phyloP scores from a whole-genome alignment of 2,888 invertebrate genomes.

The Drosophila affinis region DNA sequence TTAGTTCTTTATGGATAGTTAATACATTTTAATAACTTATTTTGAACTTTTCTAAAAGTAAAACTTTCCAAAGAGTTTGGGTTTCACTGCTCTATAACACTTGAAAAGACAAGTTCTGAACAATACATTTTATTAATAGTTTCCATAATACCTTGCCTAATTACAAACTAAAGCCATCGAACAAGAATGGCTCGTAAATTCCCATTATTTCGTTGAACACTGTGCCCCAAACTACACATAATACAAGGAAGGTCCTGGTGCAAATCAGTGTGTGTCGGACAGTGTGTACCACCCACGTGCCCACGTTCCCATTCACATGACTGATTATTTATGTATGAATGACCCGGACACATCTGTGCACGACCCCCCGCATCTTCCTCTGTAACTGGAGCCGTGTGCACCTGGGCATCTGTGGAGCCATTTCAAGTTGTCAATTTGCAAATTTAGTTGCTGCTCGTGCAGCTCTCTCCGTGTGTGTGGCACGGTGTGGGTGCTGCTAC shows the following conservation, averaged over 20 bases:
- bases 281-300: background rate
- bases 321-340: conserved; percentile 70
- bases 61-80: background rate
- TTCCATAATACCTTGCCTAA: conserved; percentile 9
- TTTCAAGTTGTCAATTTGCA: conserved; percentile 36
- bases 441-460: conserved; percentile 27
- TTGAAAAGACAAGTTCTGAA: background rate
- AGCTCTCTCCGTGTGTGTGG: background rate
- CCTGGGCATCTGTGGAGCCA: conserved; percentile 24
- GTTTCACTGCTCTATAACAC: no score
- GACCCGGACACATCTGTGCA: conserved; percentile 39
- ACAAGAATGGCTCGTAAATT: background rate
- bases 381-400: conserved; percentile 4
- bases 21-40: background rate
- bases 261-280: conserved; percentile 23
- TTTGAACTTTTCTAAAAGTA: background rate
- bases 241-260: conserved; percentile 6
- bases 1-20: no score
- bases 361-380: background rate
- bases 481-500: conserved; percentile 5
- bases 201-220: conserved; percentile 8
- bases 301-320: conserved; percentile 22
- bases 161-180: conserved; percentile 1
- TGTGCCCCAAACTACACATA: conserved; percentile 12
- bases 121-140: background rate